Evolutionary conservation across 2,888 invertebrate genomes (phyloP).

Genomic region (Drosophila gaucha): DNA sequence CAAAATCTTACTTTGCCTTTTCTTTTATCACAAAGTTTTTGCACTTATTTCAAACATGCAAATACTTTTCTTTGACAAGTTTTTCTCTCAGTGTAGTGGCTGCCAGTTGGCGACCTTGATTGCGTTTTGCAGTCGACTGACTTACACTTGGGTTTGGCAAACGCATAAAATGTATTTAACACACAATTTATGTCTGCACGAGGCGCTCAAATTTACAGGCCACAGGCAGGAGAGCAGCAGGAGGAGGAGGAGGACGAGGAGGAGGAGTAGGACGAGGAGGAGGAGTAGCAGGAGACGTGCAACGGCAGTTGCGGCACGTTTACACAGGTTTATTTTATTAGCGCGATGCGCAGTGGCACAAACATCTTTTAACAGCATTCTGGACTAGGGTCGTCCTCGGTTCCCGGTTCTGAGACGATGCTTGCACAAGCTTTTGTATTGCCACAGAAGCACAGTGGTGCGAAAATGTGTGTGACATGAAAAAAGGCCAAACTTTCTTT

Average conservation of each 20-base stretch:
- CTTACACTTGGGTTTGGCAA: constrained; percentile 41
- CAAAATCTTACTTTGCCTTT: no score
- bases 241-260: not conserved
- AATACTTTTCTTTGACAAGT: no score
- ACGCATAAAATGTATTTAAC: constrained; percentile 81
- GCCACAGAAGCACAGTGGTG: constrained; percentile 15
- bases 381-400: constrained; percentile 24
- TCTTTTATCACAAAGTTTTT: no score
- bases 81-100: constrained; percentile 2
- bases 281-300: not conserved
- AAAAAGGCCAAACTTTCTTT: not conserved
- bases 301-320: constrained; percentile 40
- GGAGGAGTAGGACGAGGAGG: not conserved
- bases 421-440: no score
- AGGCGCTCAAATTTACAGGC: constrained; percentile 78
- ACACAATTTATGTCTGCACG: constrained; percentile 78
- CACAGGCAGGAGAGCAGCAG: constrained; percentile 32
- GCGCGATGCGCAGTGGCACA: constrained; percentile 35
- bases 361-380: constrained; percentile 35
- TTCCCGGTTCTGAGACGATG: no score
- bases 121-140: constrained; percentile 74
- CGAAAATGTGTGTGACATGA: not conserved
- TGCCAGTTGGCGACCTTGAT: constrained; percentile 62
- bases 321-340: constrained; percentile 76
- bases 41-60: no score